phyloP scores from a whole-genome alignment of 2,113 vertebrate genomes.

The Misgurnus anguillicaudatus region DNA sequence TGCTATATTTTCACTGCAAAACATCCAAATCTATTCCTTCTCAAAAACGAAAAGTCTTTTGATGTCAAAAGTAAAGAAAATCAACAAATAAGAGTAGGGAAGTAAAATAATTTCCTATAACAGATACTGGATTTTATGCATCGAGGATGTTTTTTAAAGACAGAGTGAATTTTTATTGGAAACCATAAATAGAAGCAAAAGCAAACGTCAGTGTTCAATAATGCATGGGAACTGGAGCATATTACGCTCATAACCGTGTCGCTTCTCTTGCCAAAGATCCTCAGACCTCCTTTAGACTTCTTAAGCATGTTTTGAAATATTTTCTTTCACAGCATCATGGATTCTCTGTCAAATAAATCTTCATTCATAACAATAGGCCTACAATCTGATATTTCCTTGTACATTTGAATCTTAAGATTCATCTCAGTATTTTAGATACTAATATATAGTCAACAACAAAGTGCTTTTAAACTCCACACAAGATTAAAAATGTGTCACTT shows the following conservation, averaged over 20 bases:
- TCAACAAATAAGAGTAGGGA: not conserved
- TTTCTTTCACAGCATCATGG: not conserved
- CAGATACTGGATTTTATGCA: conserved; percentile 18
- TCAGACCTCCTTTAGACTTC: not conserved
- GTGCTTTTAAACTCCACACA: too few relatives aligned
- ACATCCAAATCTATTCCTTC: not conserved
- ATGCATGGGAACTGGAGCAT: conserved; percentile 35
- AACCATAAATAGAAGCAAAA: conserved; percentile 17
- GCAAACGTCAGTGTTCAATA: conserved; percentile 42
- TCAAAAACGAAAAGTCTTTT: not conserved
- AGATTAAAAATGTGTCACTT: too few relatives aligned
- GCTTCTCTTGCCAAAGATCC: conserved; percentile 7
- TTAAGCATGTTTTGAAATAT: conserved; percentile 14
- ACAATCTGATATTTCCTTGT: not conserved
- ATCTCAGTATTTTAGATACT: not conserved
- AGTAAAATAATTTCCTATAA: not conserved
- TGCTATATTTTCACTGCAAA: not conserved
- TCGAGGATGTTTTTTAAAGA: conserved; percentile 1
- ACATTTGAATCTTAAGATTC: not conserved
- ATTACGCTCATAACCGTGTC: conserved; percentile 3
- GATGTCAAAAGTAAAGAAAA: not conserved
- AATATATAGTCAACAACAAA: not conserved
- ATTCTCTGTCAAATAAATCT: not conserved
- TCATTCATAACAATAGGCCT: conserved; percentile 2
- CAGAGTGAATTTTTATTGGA: conserved; percentile 12